Evolutionary conservation across 2,113 vertebrate genomes (phyloP).

Genomic region (Corythornis vintsioides): DNA sequence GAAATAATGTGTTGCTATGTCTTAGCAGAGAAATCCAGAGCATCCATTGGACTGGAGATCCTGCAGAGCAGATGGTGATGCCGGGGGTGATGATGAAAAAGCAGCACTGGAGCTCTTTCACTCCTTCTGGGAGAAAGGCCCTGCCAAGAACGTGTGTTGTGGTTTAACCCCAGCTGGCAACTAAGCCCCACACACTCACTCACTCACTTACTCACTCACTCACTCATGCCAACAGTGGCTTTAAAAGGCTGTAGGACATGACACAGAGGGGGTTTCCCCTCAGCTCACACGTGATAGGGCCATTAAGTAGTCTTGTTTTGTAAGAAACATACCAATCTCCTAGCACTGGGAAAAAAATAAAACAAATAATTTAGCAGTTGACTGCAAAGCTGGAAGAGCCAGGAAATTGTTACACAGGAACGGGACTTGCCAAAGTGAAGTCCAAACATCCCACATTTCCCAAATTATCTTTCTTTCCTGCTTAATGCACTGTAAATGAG

Average conservation of each 20-base stretch:
- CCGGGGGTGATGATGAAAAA: background rate
- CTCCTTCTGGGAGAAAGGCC: background rate
- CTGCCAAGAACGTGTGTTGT: background rate
- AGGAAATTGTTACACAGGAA: constrained; percentile 4
- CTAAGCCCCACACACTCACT: background rate
- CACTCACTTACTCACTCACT: background rate
- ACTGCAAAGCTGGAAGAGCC: constrained; percentile 10
- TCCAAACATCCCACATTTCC: constrained; percentile 39
- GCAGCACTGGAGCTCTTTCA: background rate
- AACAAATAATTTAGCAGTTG: background rate
- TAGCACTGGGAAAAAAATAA: background rate
- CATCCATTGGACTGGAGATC: background rate
- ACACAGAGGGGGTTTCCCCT: background rate
- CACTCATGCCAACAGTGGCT: background rate
- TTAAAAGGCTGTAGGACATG: background rate
- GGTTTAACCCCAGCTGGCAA: background rate
- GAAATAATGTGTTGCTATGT: background rate
- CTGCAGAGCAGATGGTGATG: background rate
- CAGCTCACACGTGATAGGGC: background rate
- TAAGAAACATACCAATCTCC: background rate
- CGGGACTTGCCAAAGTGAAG: constrained; percentile 23
- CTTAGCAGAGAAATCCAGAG: constrained; percentile 2
- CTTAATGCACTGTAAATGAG: constrained; percentile 57
- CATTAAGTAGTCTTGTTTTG: background rate
- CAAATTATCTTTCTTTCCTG: constrained; percentile 61